These are phyloP conservation scores for Achlya flavicornis DNA, from an alignment of 2,888 invertebrate genomes.

Conservation along the genomic window DNA sequence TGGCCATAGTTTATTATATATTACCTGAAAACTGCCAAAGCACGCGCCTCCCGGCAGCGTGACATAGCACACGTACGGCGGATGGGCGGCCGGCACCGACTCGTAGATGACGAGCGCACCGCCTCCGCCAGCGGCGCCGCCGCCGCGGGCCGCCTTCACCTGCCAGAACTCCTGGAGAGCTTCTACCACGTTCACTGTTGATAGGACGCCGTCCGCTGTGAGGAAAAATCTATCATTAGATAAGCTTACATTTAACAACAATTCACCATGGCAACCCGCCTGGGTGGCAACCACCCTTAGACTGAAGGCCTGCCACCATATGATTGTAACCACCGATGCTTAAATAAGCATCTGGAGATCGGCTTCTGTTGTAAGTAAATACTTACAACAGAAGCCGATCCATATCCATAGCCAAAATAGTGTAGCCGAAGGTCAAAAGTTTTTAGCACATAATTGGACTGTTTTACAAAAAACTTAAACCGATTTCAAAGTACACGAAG, in stretches of 20 bases:
- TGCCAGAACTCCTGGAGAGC: constrained; percentile 99
- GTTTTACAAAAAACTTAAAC: no score
- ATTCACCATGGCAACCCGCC: no score
- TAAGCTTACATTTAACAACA: not conserved
- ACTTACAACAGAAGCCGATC: no score
- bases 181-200: constrained; percentile 96
- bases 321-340: no score
- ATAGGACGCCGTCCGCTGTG: constrained; percentile 75
- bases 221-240: constrained; percentile 10
- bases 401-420: no score
- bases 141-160: constrained; percentile 95
- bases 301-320: no score
- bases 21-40: constrained; percentile 97
- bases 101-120: constrained; percentile 97
- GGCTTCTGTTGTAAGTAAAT: no score
- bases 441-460: no score
- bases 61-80: constrained; percentile 97
- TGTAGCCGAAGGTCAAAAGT: no score
- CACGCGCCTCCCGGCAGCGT: constrained; percentile 97
- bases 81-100: constrained; percentile 94
- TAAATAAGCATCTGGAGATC: no score
- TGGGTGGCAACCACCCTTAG: no score
- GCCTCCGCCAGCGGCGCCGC: constrained; percentile 87
- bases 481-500: no score
- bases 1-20: not conserved